Conservation (phyloP, 2,888 invertebrate genomes). For the Melipona bicolor region DNA sequence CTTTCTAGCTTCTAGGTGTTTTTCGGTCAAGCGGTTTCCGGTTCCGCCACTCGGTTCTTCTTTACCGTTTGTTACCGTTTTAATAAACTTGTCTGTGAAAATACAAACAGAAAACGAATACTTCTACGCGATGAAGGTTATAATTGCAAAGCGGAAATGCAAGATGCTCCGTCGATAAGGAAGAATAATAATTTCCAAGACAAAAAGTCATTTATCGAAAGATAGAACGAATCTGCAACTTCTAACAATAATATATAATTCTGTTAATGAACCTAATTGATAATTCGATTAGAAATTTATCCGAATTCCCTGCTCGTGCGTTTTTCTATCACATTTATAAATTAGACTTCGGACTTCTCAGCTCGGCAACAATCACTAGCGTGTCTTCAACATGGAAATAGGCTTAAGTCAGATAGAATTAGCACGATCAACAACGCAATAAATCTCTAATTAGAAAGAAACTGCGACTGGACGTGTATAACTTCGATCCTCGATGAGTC, state of each 20-base stretch:
- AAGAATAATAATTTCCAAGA: not conserved
- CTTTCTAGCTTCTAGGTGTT: not conserved
- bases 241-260: not conserved
- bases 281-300: not conserved
- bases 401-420: conserved; percentile 57
- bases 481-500: conserved; percentile 16
- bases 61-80: not conserved
- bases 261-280: not conserved
- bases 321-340: conserved; percentile 70
- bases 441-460: conserved; percentile 41
- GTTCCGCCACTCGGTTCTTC: not conserved
- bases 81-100: not conserved
- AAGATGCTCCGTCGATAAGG: not conserved
- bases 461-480: conserved; percentile 37
- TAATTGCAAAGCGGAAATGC: not conserved
- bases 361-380: conserved; percentile 58
- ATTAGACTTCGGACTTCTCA: conserved; percentile 62
- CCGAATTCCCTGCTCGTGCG: conserved; percentile 48
- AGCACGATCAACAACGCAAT: conserved; percentile 59
- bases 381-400: conserved; percentile 49
- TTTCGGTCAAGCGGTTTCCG: not conserved
- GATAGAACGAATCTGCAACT: not conserved
- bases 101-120: not conserved
- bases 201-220: not conserved
- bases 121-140: not conserved